Percentiles rank a stretch among this genome's conserved stretches.
Conservation (phyloP, 2,888 invertebrate species). For the Coelogynopora nodosa region DNA sequence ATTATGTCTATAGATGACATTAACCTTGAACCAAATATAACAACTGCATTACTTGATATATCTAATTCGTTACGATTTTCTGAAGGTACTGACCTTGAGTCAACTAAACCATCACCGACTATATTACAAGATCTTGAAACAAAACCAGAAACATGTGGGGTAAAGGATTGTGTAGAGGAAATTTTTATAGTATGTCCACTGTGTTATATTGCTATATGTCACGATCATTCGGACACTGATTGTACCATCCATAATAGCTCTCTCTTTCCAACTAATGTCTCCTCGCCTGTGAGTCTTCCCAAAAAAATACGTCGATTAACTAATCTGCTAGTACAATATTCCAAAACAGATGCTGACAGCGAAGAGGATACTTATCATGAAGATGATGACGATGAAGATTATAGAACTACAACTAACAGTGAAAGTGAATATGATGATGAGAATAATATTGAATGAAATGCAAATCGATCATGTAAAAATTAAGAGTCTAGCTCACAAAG, state of each 20-base stretch:
- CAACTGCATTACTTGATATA: neutral
- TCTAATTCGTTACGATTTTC: neutral
- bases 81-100: constrained; percentile 25
- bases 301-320: constrained; percentile 7
- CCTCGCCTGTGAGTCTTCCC: constrained; percentile 13
- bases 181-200: neutral
- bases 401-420: constrained; percentile 6
- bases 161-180: constrained; percentile 25
- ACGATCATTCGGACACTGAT: neutral
- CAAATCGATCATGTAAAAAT: constrained; percentile 1
- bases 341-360: constrained; percentile 20
- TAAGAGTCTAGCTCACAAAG: constrained; percentile 17
- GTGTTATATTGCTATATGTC: neutral
- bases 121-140: neutral
- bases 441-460: constrained; percentile 14
- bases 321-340: constrained; percentile 14
- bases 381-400: constrained; percentile 62
- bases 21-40: constrained; percentile 6
- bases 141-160: constrained; percentile 11
- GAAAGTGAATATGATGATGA: constrained; percentile 25
- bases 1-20: constrained; percentile 1
- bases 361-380: constrained; percentile 62
- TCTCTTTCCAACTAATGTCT: constrained; percentile 20
- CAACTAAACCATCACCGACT: neutral
- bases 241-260: neutral